Base-by-base conservation (phyloP, 64 coral and sea anemone species). In the Porites australiensis region DNA sequence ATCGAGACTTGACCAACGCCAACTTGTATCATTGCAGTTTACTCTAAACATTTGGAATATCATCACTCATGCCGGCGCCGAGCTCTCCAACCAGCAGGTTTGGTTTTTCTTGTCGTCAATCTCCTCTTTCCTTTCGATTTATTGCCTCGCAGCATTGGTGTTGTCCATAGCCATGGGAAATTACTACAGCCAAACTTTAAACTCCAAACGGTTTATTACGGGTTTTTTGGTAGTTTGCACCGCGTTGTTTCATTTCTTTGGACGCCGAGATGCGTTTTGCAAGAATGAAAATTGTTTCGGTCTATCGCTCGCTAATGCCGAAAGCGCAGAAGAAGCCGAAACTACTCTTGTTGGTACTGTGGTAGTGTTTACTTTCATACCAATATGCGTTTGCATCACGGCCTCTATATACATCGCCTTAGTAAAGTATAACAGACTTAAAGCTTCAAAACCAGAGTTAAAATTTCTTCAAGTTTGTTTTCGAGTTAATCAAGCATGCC, bases 31-130 rank as follows among this genome's bases (percentile, higher is more conserved):
- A 57, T 1, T 57, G 54, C 54, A 57, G 54, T 9, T 57, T 57
- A 50, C 19, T 16, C 48, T 76, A 16, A 76, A 76, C 73, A 76
- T 47, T 14, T 47, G 44, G 73, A 76, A 76, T 76, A 76, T 76
- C 27, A 76, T 76, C 7, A 50, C 73, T 3, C 73, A 76, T 50
- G 73, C 73, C 1, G 73, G 44, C 16, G 73, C 48, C 48, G 73
- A 76, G 73, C 5, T 76, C 8, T 46, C 73, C 5, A 48, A 47
- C 44, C 73, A 76, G 9, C 73, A 76, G 19, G 3, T 76, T 76
- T 76, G 73, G 73, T 16, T 50, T 50, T 45, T 76, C 48, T 48
- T 50, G 13, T 45, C 73, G 73, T 51, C 45, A 6, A 48, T 6
- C 19, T 76, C 50, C 45, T 76, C 73, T 13, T 76, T 76, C 19